Percentiles rank a stretch among this genome's conserved stretches.
Conservation (phyloP, 2,797 vertebrate species). For the Ctenopoma kingsleyae region DNA sequence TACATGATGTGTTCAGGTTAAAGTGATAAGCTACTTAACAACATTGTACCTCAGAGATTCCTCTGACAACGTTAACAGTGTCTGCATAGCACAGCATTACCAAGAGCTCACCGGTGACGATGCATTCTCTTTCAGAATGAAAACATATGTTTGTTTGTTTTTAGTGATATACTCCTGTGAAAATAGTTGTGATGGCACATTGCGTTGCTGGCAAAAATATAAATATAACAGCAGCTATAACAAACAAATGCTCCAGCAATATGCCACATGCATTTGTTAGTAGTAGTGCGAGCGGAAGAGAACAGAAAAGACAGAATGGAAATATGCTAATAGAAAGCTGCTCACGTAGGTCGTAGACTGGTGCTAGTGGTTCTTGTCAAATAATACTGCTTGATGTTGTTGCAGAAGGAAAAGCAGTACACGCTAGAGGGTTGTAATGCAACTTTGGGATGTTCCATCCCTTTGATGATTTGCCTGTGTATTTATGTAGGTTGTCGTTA, state of each 20-base stretch:
- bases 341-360: conserved; percentile 23
- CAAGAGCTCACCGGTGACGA: conserved; percentile 14
- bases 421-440: conserved; percentile 2
- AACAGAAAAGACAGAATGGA: conserved; percentile 26
- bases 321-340: conserved; percentile 32
- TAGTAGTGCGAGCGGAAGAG: conserved; percentile 22
- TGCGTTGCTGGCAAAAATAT: conserved; percentile 16
- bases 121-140: conserved; percentile 19
- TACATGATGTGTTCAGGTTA: conserved; percentile 54
- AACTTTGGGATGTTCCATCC: background rate
- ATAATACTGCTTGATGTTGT: conserved; percentile 14
- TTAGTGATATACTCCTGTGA: conserved; percentile 13
- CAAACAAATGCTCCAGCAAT: conserved; percentile 35
- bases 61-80: conserved; percentile 31
- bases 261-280: conserved; percentile 40
- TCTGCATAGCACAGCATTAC: conserved; percentile 12
- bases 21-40: conserved; percentile 49
- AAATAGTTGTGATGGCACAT: conserved; percentile 45
- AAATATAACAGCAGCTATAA: conserved; percentile 14
- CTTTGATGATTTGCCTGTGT: background rate
- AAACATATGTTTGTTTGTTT: conserved; percentile 9
- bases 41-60: conserved; percentile 38
- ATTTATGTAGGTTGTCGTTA: too few species aligned
- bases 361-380: conserved; percentile 29
- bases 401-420: background rate